Evolutionary conservation across 2,888 invertebrate genomes (phyloP).

Genomic region (Habroteleia sp.): DNA sequence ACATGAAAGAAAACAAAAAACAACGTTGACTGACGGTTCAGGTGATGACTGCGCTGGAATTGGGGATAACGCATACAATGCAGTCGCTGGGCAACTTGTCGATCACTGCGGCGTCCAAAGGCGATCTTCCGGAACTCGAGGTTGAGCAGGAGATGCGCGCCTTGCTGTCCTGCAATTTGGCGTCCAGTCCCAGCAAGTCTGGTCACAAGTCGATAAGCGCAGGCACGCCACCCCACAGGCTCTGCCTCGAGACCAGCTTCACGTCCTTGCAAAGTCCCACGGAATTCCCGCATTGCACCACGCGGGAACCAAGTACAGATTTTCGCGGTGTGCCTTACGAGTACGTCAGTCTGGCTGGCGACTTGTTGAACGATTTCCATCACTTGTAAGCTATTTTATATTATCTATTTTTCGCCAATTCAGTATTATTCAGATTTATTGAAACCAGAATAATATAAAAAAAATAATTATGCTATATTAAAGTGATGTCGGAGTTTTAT

Average conservation of each 20-base stretch:
- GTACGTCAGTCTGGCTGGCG: slow-evolving; percentile 80
- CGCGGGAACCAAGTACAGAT: slow-evolving; percentile 78
- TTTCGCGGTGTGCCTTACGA: slow-evolving; percentile 82
- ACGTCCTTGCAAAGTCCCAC: slow-evolving; percentile 85
- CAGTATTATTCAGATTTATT: too few species aligned
- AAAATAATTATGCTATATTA: too few species aligned
- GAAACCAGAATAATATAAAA: too few species aligned
- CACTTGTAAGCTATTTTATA: slow-evolving; percentile 52
- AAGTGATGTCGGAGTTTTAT: too few species aligned
- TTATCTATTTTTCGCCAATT: background rate
- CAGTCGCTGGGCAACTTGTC: slow-evolving; percentile 50
- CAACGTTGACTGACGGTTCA: slow-evolving; percentile 72
- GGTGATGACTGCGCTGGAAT: slow-evolving; percentile 90
- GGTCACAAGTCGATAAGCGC: slow-evolving; percentile 68
- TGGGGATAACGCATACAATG: slow-evolving; percentile 76
- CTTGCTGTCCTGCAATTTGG: slow-evolving; percentile 78
- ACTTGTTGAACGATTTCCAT: slow-evolving; percentile 69
- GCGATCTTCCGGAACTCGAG: slow-evolving; percentile 73
- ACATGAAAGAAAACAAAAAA: background rate
- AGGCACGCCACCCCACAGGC: slow-evolving; percentile 78
- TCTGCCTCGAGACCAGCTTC: slow-evolving; percentile 89
- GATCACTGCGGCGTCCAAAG: slow-evolving; percentile 74
- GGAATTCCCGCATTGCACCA: slow-evolving; percentile 74
- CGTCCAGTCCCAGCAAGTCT: slow-evolving; percentile 82
- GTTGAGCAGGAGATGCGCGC: slow-evolving; percentile 78